Evolutionary conservation across 1,140 invertebrate species (phyloP).

Genomic region (Euglossa dilemma): DNA sequence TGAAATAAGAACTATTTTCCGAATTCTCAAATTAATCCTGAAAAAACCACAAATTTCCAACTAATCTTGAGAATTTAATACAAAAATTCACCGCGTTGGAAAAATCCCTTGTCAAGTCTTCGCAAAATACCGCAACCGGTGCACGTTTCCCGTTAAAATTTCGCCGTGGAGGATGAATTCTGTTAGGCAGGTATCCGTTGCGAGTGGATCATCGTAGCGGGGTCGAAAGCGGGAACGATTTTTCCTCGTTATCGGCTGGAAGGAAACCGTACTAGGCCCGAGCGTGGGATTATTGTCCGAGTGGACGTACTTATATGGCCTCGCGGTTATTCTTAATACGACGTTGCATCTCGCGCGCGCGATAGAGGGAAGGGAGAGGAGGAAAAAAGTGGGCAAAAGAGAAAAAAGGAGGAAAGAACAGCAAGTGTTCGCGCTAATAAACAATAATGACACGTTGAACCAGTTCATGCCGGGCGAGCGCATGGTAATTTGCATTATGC

Average conservation of each 20-base stretch:
- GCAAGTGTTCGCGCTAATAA: slow-evolving; percentile 46
- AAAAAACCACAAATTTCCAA: no score
- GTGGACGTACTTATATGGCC: slow-evolving; percentile 31
- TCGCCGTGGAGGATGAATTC: not conserved
- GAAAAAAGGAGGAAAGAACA: slow-evolving; percentile 6
- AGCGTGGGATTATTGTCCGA: slow-evolving; percentile 44
- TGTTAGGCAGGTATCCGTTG: not conserved
- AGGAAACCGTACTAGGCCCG: slow-evolving; percentile 1
- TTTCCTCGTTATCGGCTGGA: slow-evolving; percentile 12
- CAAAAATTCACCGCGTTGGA: no score
- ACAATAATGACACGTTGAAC: slow-evolving; percentile 51
- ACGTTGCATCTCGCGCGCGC: slow-evolving; percentile 30
- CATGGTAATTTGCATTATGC: slow-evolving; percentile 41
- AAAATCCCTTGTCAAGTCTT: not conserved
- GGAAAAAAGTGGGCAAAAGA: not conserved
- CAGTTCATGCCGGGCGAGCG: slow-evolving; percentile 21
- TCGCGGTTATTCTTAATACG: slow-evolving; percentile 38
- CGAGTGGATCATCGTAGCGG: not conserved
- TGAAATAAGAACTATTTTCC: no score
- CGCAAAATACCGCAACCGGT: not conserved
- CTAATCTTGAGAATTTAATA: no score
- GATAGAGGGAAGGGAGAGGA: not conserved
- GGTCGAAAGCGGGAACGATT: slow-evolving; percentile 7
- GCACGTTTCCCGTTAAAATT: slow-evolving; percentile 1
- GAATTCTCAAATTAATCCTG: no score